Evolutionary conservation across 2,113 vertebrate genomes (phyloP).

Genomic region (Syrrhaptes paradoxus): DNA sequence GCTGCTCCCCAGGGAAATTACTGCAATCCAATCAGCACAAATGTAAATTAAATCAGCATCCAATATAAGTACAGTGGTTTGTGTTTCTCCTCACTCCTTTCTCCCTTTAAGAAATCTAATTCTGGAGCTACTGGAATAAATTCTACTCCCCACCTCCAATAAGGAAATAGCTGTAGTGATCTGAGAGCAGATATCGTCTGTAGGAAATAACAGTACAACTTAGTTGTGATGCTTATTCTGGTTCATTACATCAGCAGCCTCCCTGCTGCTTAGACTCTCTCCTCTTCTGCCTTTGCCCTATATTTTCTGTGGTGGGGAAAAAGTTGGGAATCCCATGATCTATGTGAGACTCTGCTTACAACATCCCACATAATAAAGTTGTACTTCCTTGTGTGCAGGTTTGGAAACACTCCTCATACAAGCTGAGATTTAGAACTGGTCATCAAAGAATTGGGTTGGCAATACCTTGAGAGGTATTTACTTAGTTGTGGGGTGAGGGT

Average conservation of each 20-base stretch:
- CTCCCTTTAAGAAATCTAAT: conserved; percentile 49
- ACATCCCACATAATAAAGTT: not conserved
- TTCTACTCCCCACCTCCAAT: not conserved
- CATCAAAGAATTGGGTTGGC: not conserved
- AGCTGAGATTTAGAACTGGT: not conserved
- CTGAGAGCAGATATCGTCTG: not conserved
- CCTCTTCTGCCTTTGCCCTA: not conserved
- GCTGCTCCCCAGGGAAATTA: conserved; percentile 46
- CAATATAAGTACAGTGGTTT: conserved; percentile 3
- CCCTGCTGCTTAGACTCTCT: not conserved
- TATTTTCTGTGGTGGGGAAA: not conserved
- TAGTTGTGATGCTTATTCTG: not conserved
- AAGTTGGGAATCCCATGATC: not conserved
- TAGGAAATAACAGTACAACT: not conserved
- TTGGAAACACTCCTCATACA: not conserved
- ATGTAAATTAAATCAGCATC: conserved; percentile 63
- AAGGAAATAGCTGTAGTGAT: not conserved
- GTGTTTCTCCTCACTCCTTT: conserved; percentile 25
- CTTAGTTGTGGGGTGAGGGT: no score
- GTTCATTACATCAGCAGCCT: not conserved
- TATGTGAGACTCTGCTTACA: not conserved
- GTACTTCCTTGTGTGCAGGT: not conserved
- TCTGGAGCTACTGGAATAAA: conserved; percentile 40
- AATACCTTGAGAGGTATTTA: not conserved
- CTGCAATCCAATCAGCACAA: conserved; percentile 51